phyloP scores from a whole-genome alignment of 2,888 invertebrate species.

The Cryptops parisi region DNA sequence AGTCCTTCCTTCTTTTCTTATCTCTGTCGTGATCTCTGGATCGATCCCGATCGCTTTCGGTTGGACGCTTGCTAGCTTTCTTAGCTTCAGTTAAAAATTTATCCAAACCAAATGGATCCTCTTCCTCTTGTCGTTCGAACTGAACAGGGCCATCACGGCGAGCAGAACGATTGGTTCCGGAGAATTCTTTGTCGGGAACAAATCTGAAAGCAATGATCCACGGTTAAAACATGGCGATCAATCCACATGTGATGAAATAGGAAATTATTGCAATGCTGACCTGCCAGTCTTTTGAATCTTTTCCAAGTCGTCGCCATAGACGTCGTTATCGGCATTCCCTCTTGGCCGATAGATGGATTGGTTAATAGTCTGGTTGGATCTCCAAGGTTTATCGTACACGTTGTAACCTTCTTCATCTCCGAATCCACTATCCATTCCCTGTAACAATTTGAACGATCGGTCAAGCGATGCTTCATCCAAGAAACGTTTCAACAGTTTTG shows the following conservation, averaged over 20 bases:
- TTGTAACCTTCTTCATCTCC: constrained; percentile 95
- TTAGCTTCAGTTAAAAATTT: constrained; percentile 97
- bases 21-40: constrained; percentile 20
- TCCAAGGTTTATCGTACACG: constrained; percentile 98
- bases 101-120: constrained; percentile 95
- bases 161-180: constrained; percentile 64
- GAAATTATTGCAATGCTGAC: neutral
- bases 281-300: constrained; percentile 41
- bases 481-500: neutral
- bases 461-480: neutral
- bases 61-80: constrained; percentile 48
- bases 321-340: constrained; percentile 74
- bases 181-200: constrained; percentile 94
- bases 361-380: constrained; percentile 69
- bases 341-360: constrained; percentile 80
- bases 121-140: constrained; percentile 65
- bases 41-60: constrained; percentile 21
- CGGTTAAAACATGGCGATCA: no score
- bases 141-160: constrained; percentile 86
- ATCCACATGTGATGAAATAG: no score
- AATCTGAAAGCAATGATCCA: no score
- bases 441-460: constrained; percentile 16
- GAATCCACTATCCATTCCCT: constrained; percentile 79
- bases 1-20: constrained; percentile 23
- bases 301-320: constrained; percentile 74